phyloP scores from a whole-genome alignment of 2,113 vertebrate species.

The Larimichthys crocea region DNA sequence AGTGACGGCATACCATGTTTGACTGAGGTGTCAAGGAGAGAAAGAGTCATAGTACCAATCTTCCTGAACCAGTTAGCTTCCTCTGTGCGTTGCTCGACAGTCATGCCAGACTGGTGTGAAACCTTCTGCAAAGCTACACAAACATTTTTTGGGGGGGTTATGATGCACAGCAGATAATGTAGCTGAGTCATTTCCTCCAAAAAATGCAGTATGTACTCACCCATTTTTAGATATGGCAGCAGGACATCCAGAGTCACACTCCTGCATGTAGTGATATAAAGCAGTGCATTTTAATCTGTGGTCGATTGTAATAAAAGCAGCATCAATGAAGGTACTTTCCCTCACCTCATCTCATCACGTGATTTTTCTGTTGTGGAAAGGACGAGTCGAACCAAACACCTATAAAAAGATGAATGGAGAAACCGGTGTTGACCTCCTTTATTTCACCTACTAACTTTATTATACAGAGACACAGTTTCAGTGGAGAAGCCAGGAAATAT shows the following conservation, averaged over 20 bases:
- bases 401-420: slow-evolving; percentile 75
- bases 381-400: slow-evolving; percentile 89
- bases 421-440: slow-evolving; percentile 70
- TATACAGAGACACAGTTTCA: slow-evolving; percentile 74
- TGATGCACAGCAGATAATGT: slow-evolving; percentile 24
- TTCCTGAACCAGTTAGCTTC: slow-evolving; percentile 94
- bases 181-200: neutral
- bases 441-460: slow-evolving; percentile 79
- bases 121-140: slow-evolving; percentile 81
- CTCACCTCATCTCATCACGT: slow-evolving; percentile 82
- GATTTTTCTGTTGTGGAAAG: slow-evolving; percentile 80
- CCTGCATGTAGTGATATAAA: slow-evolving; percentile 68
- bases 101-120: slow-evolving; percentile 58
- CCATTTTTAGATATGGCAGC: slow-evolving; percentile 85
- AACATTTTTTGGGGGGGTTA: neutral
- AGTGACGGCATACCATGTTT: neutral
- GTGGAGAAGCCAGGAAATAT: slow-evolving; percentile 60
- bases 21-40: slow-evolving; percentile 26
- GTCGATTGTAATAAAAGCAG: neutral
- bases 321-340: slow-evolving; percentile 22
- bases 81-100: slow-evolving; percentile 74
- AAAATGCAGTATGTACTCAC: slow-evolving; percentile 76
- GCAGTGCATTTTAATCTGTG: neutral
- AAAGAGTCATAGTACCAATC: slow-evolving; percentile 84
- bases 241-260: slow-evolving; percentile 80